A percentile compares a stretch with the other conserved stretches of the same genome.
Conservation (phyloP, 2,113 vertebrate genomes). For the Anoura caudifer region DNA sequence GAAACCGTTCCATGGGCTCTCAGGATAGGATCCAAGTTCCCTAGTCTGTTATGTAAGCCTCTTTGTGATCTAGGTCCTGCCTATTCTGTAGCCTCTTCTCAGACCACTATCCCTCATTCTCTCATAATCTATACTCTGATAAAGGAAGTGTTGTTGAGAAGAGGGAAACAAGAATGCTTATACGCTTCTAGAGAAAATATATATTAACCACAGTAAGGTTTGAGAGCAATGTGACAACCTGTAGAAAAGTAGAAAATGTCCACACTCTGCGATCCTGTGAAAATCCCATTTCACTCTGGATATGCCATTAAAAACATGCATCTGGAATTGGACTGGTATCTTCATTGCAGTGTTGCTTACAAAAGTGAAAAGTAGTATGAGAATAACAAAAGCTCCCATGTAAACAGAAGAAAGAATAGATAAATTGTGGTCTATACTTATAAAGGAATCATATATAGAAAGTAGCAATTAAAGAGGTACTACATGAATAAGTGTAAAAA, state of each 20-base stretch:
- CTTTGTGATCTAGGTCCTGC: background rate
- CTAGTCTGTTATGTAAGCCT: background rate
- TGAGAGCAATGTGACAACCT: background rate
- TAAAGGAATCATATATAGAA: background rate
- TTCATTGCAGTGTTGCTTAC: background rate
- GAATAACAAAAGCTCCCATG: background rate
- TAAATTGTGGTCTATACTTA: background rate
- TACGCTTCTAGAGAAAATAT: background rate
- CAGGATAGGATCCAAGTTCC: background rate
- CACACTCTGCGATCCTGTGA: background rate
- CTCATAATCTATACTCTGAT: background rate
- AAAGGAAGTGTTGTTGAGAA: background rate
- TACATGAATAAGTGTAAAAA: background rate
- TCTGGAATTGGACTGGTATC: background rate
- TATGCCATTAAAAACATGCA: background rate
- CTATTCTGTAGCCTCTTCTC: background rate
- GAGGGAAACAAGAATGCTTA: background rate
- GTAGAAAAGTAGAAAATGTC: background rate
- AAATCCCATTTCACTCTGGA: background rate
- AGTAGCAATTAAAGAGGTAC: background rate
- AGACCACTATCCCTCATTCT: background rate
- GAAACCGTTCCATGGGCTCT: background rate
- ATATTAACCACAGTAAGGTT: background rate
- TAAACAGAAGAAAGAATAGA: background rate
- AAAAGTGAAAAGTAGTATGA: background rate